A percentile compares a stretch with the other conserved stretches of the same genome.
phyloP scores from a whole-genome alignment of 2,888 invertebrate genomes.

The Drosophila lutescens region DNA sequence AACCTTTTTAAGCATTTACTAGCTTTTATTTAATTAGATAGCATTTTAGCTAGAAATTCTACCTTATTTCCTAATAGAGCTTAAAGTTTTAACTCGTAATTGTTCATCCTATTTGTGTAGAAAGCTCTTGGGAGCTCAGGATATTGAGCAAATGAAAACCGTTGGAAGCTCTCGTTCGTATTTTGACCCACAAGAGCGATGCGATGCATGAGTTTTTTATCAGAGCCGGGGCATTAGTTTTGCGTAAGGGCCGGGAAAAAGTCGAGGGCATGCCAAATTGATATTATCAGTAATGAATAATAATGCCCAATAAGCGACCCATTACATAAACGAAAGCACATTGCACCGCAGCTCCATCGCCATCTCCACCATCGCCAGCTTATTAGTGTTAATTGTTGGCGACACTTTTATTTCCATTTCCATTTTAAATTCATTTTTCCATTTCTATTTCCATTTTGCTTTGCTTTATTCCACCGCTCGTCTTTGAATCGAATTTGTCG shows the following conservation, averaged over 20 bases:
- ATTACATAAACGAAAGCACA: slow-evolving; percentile 62
- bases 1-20: background rate
- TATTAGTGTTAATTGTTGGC: slow-evolving; percentile 71
- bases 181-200: background rate
- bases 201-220: background rate
- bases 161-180: background rate
- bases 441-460: slow-evolving; percentile 23
- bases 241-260: slow-evolving; percentile 29
- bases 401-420: slow-evolving; percentile 52
- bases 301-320: slow-evolving; percentile 65
- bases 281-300: slow-evolving; percentile 63
- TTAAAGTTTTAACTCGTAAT: background rate
- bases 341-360: slow-evolving; percentile 36
- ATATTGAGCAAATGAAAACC: background rate
- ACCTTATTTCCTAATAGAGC: background rate
- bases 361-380: slow-evolving; percentile 25
- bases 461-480: slow-evolving; percentile 5
- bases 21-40: background rate
- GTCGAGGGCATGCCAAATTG: slow-evolving; percentile 34
- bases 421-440: slow-evolving; percentile 4
- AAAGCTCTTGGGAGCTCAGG: background rate
- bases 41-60: background rate
- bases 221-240: slow-evolving; percentile 11
- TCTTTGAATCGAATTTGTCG: slow-evolving; percentile 33
- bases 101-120: too few species aligned